A percentile compares a stretch with the other conserved stretches of the same genome.
phyloP scores from a whole-genome alignment of 30 jellyfish, hydroid and myxozoan genomes.

The Nemopilema nomurai region DNA sequence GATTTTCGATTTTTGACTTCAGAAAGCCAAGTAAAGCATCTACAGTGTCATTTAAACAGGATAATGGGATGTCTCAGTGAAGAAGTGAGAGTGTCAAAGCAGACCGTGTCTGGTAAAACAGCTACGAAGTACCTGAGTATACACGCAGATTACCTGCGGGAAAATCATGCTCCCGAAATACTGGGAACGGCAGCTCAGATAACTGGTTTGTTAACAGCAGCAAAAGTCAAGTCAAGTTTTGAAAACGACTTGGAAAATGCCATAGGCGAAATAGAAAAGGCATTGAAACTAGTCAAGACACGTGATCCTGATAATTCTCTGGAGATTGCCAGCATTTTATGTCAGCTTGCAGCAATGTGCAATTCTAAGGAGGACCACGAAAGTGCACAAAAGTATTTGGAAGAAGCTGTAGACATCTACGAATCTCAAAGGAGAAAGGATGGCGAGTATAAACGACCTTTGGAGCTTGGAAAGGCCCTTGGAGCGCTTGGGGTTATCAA shows the following conservation, averaged over 20 bases:
- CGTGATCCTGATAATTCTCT: constrained; percentile 17
- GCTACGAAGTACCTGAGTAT: constrained; percentile 43
- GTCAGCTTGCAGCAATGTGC: constrained; percentile 74
- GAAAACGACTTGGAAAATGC: constrained; percentile 67
- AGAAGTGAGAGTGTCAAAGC: constrained; percentile 66
- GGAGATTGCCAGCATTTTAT: constrained; percentile 70
- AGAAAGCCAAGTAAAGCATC: constrained; percentile 39
- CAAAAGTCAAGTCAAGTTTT: constrained; percentile 47
- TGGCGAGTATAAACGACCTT: constrained; percentile 92
- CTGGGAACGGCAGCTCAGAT: constrained; percentile 44
- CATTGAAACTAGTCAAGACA: constrained; percentile 46
- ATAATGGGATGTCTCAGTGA: constrained; percentile 67
- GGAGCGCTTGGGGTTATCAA: constrained; percentile 84
- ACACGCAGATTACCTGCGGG: constrained; percentile 67
- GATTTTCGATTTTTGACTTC: constrained; percentile 24
- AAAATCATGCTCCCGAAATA: constrained; percentile 49
- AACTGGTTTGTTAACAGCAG: constrained; percentile 53
- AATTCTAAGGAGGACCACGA: constrained; percentile 66
- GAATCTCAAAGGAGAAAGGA: constrained; percentile 83
- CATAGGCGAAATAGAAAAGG: constrained; percentile 45
- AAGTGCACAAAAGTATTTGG: constrained; percentile 44
- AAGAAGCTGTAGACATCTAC: constrained; percentile 82
- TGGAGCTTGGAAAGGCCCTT: constrained; percentile 83
- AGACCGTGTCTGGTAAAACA: constrained; percentile 68
- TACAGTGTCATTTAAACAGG: constrained; percentile 84